Conservation (phyloP, 2,113 vertebrate genomes). For the Calypte anna region DNA sequence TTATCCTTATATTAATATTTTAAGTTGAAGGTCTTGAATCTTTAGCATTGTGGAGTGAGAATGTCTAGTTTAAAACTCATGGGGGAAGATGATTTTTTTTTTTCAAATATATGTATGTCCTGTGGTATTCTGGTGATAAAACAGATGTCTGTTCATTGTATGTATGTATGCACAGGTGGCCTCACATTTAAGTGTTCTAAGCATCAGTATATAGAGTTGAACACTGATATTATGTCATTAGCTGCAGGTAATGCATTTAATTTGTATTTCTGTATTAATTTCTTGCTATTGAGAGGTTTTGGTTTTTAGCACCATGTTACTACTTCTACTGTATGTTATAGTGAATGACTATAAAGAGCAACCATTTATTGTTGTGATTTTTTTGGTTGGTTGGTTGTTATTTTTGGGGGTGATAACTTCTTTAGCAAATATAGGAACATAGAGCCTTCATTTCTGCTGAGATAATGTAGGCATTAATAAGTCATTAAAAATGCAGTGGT, state of each 20-base stretch:
- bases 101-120: neutral
- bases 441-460: neutral
- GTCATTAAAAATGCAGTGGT: neutral
- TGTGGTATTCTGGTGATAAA: neutral
- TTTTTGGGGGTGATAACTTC: neutral
- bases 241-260: neutral
- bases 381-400: too few relatives aligned
- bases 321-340: neutral
- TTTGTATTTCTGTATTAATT: neutral
- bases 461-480: neutral
- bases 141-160: neutral
- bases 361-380: too few relatives aligned
- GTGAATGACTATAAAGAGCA: neutral
- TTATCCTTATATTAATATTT: neutral
- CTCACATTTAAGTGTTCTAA: neutral
- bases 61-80: neutral
- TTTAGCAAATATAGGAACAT: neutral
- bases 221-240: neutral
- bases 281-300: neutral
- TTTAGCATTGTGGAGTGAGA: neutral
- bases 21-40: neutral
- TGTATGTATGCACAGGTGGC: neutral
- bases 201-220: neutral
- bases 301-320: neutral
- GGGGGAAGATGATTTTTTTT: neutral